Conservation (phyloP, 2,888 invertebrate genomes). For the Neoitamus cyanurus region DNA sequence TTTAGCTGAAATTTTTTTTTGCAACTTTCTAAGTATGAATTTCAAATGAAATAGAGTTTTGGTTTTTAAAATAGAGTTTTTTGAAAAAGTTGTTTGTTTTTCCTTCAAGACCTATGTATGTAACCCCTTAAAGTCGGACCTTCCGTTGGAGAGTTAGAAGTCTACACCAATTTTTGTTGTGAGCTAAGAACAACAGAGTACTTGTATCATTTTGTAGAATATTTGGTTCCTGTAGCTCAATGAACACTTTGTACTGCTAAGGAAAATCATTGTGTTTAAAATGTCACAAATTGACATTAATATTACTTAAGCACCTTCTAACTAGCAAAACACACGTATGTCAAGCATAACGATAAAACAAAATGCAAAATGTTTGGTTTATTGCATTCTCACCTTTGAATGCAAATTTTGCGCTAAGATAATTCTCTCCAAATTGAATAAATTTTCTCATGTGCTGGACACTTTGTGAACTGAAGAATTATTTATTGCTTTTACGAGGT, state of each 20-base stretch:
- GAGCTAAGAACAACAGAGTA: too few species aligned
- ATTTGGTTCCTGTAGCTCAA: not conserved
- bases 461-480: not conserved
- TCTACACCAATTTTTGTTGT: too few species aligned
- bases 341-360: not conserved
- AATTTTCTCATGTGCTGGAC: not conserved
- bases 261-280: not conserved
- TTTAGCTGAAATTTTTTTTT: too few species aligned
- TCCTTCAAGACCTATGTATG: too few species aligned
- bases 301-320: not conserved
- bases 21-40: too few species aligned
- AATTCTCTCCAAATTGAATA: not conserved
- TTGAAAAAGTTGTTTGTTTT: too few species aligned
- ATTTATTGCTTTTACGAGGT: not conserved
- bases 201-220: too few species aligned
- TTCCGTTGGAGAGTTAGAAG: too few species aligned
- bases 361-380: not conserved
- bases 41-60: too few species aligned
- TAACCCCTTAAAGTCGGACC: too few species aligned
- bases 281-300: not conserved
- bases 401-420: not conserved
- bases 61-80: too few species aligned
- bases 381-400: not conserved
- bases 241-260: not conserved
- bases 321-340: not conserved